Evolutionary conservation across 2,797 vertebrate species (phyloP), one percentile per base, ranked within the genome.

Genomic region (Erpetoichthys calabaricus): DNA sequence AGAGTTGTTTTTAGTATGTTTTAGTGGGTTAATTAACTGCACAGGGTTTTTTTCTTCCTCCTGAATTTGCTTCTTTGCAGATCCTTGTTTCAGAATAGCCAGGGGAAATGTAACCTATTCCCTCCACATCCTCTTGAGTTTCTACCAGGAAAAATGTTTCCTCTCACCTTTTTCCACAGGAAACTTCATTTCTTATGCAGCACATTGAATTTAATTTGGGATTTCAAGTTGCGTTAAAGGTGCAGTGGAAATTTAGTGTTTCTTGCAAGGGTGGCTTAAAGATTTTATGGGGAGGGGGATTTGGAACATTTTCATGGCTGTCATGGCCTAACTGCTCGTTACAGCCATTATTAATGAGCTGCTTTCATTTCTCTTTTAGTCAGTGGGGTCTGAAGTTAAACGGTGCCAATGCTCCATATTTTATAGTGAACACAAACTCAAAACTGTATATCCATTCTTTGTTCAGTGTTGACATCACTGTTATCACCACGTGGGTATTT

Each of bases 401-500:
- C 25, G 25, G 25, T 25, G 25, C 25, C 25, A 25, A 25, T 25
- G 4, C 42, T 6, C n/a, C 44, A 41, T 58, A 50, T 58, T 58
- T 58, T 58, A 58, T 50, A 9, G 57, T 6, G 41, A 42, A 7
- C 51, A 58, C 51, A 51, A 51, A 58, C 41, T 5, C 50, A 50
- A 51, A 45, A 59, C 5, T 67, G 51, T 59, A 7, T 53, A 56
- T 62, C 60, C 59, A 45, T 60, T 67, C 65, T 68, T 64, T 68
- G 66, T 70, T 59, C 65, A 58, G 55, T 55, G 59, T 61, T 58
- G 60, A 66, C 25, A 25, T 25, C 66, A 75, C 74, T 69, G 58
- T 58, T 63, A 63, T 70, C 65, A 68, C 76, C 82, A 83, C 83
- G 75, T 81, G 80, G 77, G 78, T 76, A 75, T 72, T 25, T 25